These are phyloP conservation scores for Pampus argenteus DNA, from an alignment of 2,797 vertebrate species.

Conservation along the genomic window DNA sequence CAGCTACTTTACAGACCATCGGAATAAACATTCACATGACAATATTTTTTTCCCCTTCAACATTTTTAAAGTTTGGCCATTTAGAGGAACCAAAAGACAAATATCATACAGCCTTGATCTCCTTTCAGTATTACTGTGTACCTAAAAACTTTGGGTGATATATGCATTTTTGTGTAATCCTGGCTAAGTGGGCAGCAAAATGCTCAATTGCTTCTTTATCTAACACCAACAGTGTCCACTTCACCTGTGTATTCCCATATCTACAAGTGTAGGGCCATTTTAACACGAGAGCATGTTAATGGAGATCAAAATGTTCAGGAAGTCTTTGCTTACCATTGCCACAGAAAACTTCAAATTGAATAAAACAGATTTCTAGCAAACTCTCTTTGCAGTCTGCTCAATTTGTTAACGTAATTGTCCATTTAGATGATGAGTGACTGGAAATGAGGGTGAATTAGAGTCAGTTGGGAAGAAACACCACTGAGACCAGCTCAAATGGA, in stretches of 20 bases:
- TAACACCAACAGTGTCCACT: slow-evolving; percentile 42
- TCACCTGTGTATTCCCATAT: slow-evolving; percentile 21
- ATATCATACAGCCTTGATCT: slow-evolving; percentile 25
- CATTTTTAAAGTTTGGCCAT: slow-evolving; percentile 26
- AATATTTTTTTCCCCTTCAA: slow-evolving; percentile 24
- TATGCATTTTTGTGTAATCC: slow-evolving; percentile 38
- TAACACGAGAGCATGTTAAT: slow-evolving; percentile 12
- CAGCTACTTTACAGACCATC: slow-evolving; percentile 54
- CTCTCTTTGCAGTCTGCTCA: slow-evolving; percentile 48
- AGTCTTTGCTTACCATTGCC: slow-evolving; percentile 25
- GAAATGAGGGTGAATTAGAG: slow-evolving; percentile 42
- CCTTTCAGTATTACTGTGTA: slow-evolving; percentile 26
- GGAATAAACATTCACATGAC: slow-evolving; percentile 51
- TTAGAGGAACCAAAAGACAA: slow-evolving; percentile 20
- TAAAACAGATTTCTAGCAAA: slow-evolving; percentile 16
- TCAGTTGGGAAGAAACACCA: slow-evolving; percentile 53
- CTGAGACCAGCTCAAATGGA: slow-evolving; percentile 80
- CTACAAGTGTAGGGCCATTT: slow-evolving; percentile 30
- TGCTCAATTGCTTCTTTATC: slow-evolving; percentile 7
- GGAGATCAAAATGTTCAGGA: slow-evolving; percentile 38
- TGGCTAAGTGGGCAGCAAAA: slow-evolving; percentile 3
- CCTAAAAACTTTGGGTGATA: slow-evolving; percentile 46
- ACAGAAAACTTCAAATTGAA: slow-evolving; percentile 27
- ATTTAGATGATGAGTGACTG: slow-evolving; percentile 28
- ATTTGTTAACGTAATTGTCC: slow-evolving; percentile 36